Conservation (phyloP, 2,797 vertebrate species). For the Scarus forsteni region DNA sequence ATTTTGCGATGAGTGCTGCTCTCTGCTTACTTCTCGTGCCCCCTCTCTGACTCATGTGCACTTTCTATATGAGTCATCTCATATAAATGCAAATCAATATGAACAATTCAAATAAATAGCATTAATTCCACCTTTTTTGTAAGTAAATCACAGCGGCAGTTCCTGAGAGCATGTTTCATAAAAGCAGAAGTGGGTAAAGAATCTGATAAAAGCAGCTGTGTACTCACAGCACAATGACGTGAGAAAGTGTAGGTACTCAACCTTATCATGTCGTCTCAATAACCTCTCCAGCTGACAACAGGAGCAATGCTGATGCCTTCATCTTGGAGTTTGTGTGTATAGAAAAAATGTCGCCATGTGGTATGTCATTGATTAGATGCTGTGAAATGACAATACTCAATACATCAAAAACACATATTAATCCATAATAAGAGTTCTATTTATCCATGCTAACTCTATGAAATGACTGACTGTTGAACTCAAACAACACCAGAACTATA, state of each 20-base stretch:
- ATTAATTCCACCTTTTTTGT: neutral
- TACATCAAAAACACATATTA: neutral
- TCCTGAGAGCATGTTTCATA: neutral
- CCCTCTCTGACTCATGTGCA: neutral
- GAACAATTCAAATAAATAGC: neutral
- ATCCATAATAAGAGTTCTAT: too few species aligned
- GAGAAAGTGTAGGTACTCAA: neutral
- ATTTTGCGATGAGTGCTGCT: neutral
- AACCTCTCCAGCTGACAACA: neutral
- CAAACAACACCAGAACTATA: too few species aligned
- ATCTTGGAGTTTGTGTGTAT: neutral
- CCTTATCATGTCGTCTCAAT: neutral
- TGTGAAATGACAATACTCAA: conserved; percentile 5
- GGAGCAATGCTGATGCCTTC: neutral
- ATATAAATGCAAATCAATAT: neutral
- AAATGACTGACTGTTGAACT: too few species aligned
- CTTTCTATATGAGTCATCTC: neutral
- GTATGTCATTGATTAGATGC: neutral
- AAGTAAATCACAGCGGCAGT: neutral
- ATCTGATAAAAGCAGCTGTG: neutral
- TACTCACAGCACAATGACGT: neutral
- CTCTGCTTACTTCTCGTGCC: neutral
- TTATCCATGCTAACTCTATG: too few species aligned
- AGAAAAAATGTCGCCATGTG: neutral
- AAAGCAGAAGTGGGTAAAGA: neutral